Evolutionary conservation across 2,888 invertebrate genomes (phyloP).

Genomic region (Pilophorus perplexus): DNA sequence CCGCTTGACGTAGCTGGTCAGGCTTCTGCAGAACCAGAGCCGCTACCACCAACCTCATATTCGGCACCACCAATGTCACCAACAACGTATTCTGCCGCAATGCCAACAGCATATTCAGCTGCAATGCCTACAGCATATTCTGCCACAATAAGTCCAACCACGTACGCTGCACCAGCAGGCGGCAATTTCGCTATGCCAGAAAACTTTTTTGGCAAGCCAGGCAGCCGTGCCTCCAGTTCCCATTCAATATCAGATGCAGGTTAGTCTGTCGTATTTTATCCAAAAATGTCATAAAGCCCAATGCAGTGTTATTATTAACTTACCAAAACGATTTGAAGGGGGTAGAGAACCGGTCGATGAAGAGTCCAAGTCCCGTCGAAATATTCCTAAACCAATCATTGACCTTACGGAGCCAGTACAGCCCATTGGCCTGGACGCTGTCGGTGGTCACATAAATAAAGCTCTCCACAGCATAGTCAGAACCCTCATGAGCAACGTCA

Average conservation of each 20-base stretch:
- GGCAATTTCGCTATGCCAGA: no score
- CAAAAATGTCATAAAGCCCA: no score
- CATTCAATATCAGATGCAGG: no score
- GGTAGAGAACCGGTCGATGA: no score
- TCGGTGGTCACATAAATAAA: conserved; percentile 9
- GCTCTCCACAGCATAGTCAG: conserved; percentile 4
- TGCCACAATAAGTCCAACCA: neutral
- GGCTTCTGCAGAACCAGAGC: conserved; percentile 43
- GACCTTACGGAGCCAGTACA: neutral
- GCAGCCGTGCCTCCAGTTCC: no score
- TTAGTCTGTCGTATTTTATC: no score
- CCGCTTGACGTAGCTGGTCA: conserved; percentile 57
- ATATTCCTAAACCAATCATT: no score
- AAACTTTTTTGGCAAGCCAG: no score
- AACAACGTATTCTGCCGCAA: neutral
- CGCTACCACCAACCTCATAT: neutral
- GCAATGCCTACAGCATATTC: neutral
- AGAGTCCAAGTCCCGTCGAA: neutral
- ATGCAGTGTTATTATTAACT: no score
- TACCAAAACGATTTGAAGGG: no score
- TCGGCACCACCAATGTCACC: neutral
- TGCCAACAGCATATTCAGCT: neutral
- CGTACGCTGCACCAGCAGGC: neutral
- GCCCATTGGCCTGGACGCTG: conserved; percentile 17
- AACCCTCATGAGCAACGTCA: conserved; percentile 1